Percentiles rank a stretch among this genome's conserved stretches.
These are phyloP conservation scores for Diceros bicornis DNA, from an alignment of 2,797 vertebrate species.

Conservation along the genomic window DNA sequence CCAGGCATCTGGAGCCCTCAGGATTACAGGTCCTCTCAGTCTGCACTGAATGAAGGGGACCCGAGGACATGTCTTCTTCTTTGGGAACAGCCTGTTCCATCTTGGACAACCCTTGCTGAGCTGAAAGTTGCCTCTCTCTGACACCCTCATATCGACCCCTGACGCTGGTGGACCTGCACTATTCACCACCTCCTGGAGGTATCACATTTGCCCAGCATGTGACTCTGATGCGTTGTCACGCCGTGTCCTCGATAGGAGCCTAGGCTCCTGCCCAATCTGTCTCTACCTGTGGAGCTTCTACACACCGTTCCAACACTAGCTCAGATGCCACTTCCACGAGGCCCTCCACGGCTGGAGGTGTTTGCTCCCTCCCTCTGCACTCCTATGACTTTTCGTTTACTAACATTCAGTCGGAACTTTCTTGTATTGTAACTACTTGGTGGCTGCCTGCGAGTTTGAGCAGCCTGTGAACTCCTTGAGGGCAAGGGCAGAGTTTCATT, in stretches of 20 bases:
- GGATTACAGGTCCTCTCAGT: neutral
- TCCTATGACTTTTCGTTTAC: neutral
- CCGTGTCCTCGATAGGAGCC: neutral
- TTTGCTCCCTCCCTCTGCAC: neutral
- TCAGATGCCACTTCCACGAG: neutral
- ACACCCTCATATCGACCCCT: neutral
- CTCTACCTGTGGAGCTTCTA: neutral
- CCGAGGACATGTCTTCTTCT: too few relatives aligned
- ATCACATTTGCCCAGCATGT: fast-evolving
- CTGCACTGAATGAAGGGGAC: fast-evolving
- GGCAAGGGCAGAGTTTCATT: neutral
- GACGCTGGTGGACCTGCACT: too few relatives aligned
- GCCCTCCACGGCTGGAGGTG: neutral
- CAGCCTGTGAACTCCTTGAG: neutral
- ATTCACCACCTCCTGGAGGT: neutral
- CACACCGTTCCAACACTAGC: neutral
- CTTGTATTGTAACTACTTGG: too few relatives aligned
- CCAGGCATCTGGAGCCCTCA: neutral
- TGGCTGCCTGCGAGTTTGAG: neutral
- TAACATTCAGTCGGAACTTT: neutral
- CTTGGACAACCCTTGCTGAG: neutral
- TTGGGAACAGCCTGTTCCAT: neutral
- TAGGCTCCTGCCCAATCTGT: neutral
- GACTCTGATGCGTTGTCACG: neutral
- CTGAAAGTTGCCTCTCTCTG: neutral